These are phyloP conservation scores for Oncorhynchus clarkii DNA, from an alignment of 2,113 vertebrate genomes.

Conservation along the genomic window DNA sequence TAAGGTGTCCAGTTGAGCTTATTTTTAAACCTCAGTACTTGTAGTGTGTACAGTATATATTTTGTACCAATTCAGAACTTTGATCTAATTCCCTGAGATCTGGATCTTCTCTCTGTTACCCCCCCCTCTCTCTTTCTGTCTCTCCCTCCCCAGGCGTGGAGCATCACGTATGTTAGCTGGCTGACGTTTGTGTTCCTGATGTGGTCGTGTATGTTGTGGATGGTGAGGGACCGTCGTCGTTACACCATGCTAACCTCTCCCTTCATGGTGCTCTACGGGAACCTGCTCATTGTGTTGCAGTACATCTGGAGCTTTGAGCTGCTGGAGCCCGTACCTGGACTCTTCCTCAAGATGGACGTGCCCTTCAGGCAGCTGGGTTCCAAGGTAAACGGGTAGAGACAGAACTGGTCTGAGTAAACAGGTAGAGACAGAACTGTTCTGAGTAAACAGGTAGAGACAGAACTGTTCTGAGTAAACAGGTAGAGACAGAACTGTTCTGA, in stretches of 20 bases:
- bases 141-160: slow-evolving; percentile 82
- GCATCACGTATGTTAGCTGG: slow-evolving; percentile 98
- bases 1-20: no score
- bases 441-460: no score
- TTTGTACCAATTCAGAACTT: no score
- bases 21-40: no score
- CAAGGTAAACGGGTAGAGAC: slow-evolving; percentile 74
- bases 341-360: slow-evolving; percentile 77
- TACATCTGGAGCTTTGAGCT: slow-evolving; percentile 93
- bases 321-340: slow-evolving; percentile 69
- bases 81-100: no score
- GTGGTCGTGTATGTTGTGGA: slow-evolving; percentile 96
- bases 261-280: slow-evolving; percentile 95
- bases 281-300: slow-evolving; percentile 87
- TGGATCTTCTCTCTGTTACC: no score
- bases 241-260: slow-evolving; percentile 96
- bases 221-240: slow-evolving; percentile 90
- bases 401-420: no score
- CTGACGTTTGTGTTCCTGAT: slow-evolving; percentile 92
- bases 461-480: no score
- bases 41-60: no score
- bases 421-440: no score
- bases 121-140: no score
- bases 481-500: no score
- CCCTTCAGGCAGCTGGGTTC: slow-evolving; percentile 84